Evolutionary conservation across 1,140 invertebrate species (phyloP).

Genomic region (Leptopilina clavipes): DNA sequence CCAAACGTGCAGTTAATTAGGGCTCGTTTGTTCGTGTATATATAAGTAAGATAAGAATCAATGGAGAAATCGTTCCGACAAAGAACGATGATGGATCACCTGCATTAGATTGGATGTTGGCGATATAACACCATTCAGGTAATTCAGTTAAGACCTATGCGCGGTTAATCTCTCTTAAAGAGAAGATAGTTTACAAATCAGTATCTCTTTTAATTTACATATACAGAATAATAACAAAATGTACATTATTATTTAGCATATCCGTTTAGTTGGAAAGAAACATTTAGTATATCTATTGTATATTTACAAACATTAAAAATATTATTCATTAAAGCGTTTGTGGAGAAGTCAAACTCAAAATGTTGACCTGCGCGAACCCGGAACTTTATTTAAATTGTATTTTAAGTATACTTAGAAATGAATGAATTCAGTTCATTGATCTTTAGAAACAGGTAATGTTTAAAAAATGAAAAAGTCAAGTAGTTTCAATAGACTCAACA

Average conservation of each 20-base stretch:
- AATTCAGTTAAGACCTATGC: neutral
- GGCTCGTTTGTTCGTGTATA: constrained; percentile 7
- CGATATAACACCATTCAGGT: constrained; percentile 3
- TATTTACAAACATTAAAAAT: too few relatives aligned
- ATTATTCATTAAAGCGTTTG: neutral
- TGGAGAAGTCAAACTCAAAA: neutral
- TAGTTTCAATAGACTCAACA: neutral
- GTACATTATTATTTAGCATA: neutral
- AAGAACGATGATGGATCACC: constrained; percentile 14
- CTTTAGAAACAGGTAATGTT: constrained; percentile 6
- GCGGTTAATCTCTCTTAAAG: neutral
- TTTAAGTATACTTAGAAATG: constrained; percentile 5
- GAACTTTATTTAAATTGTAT: neutral
- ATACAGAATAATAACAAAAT: neutral
- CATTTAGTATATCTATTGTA: neutral
- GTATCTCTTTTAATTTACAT: neutral
- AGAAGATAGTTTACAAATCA: constrained; percentile 10
- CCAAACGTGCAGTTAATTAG: constrained; percentile 8
- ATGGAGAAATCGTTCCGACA: constrained; percentile 18
- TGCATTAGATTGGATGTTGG: constrained; percentile 15
- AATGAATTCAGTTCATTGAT: constrained; percentile 16
- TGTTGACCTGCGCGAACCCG: neutral
- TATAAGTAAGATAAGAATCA: constrained; percentile 6
- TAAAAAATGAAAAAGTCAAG: constrained; percentile 1
- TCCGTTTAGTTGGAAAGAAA: too few relatives aligned